Base-by-base conservation (phyloP, 2,113 vertebrate species). In the Paraplagusia blochii region DNA sequence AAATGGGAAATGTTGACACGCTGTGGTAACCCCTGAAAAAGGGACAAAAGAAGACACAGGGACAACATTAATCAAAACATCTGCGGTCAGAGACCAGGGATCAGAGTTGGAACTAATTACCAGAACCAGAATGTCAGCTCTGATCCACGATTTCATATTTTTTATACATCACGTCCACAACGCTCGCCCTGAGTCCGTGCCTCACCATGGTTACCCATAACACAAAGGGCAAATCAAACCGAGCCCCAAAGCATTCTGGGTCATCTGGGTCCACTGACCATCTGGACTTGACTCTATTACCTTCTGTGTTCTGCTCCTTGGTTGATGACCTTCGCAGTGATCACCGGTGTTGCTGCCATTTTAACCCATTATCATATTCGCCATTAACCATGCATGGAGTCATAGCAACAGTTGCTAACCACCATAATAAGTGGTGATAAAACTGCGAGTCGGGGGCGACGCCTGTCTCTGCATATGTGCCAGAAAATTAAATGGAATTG, bases 161-260 rank as follows among this genome's bases (percentile, higher is more conserved):
- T 29, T 29, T 29, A 29, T 29, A 6, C 6, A 2, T 4, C 22
- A 29, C 6, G 22, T 29, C 6, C 22, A 29, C 22, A 29, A 2
- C 57, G 72, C 8, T 15, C 44, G 3, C n/a, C 8, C 44, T 5
- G 15, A 8, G 15, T 15, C 44, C 9, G 67, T 67, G 53, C 72
- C 51, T 71, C 45, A 39, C 53, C 74, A 65, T 61, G 72, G 58
- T 82, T 68, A 50, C 63, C 69, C 58, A 81, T 74, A 76, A 72
- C 83, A 76, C 14, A 4, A 59, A 81, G 79, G 69, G 70, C 68
- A 79, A 87, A 87, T 88, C 85, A 84, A 82, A 87, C 76, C 80
- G 76, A 74, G 83, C 79, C 80, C 84, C 78, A 76, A 82, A 85
- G 76, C 78, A 74, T 66, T 74, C 67, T 79, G 79, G 76, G 81